Conservation (phyloP, 2,113 vertebrate genomes). For the Austrofundulus limnaeus region DNA sequence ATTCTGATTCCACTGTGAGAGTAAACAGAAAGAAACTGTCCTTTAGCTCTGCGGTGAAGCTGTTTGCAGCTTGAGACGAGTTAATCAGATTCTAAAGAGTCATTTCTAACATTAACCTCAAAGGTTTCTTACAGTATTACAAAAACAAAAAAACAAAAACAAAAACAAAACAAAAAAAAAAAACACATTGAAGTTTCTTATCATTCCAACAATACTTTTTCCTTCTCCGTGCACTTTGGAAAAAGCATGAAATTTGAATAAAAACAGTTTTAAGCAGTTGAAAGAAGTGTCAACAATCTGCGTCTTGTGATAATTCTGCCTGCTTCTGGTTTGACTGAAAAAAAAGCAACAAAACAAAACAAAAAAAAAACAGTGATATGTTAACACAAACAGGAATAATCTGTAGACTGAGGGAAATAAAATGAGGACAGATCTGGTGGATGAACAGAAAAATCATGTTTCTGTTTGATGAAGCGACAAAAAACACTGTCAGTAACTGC, state of each 20-base stretch:
- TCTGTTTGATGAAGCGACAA: slow-evolving; percentile 39
- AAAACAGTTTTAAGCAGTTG: slow-evolving; percentile 20
- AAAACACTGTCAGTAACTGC: slow-evolving; percentile 63
- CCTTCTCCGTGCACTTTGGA: background rate
- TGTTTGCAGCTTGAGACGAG: background rate
- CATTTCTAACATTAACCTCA: background rate
- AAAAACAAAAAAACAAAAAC: background rate
- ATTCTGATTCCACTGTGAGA: no score
- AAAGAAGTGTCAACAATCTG: background rate
- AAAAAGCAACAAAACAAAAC: no score
- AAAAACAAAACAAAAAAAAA: slow-evolving; percentile 1
- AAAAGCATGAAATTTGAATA: slow-evolving; percentile 9
- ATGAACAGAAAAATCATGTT: slow-evolving; percentile 26
- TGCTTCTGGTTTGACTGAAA: slow-evolving; percentile 15
- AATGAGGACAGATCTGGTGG: slow-evolving; percentile 11
- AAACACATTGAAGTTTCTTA: background rate
- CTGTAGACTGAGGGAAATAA: slow-evolving; percentile 19
- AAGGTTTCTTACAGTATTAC: background rate
- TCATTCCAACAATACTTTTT: background rate
- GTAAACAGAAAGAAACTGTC: background rate
- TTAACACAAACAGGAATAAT: slow-evolving; percentile 42
- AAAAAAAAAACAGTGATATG: slow-evolving; percentile 64
- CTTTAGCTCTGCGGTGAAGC: background rate
- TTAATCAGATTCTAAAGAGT: background rate
- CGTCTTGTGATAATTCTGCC: slow-evolving; percentile 12